Evolutionary conservation across 2,888 invertebrate genomes (phyloP).

Genomic region (Drosophila affinis): DNA sequence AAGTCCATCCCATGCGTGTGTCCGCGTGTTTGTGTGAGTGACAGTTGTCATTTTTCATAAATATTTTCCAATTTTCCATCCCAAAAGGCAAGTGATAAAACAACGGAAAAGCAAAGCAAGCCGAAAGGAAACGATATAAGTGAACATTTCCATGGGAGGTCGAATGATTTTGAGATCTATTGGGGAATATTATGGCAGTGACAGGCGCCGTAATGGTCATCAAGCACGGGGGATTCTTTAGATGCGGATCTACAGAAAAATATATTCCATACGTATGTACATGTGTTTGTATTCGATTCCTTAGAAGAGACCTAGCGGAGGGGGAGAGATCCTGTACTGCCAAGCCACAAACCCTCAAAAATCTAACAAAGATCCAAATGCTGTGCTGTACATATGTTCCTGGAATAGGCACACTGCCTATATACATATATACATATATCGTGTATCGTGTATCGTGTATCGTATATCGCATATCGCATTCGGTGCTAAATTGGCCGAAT

Average conservation of each 20-base stretch:
- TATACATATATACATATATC: no score
- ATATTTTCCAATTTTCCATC: slow-evolving; percentile 52
- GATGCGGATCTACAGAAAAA: not conserved
- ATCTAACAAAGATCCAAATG: no score
- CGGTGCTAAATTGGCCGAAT: not conserved
- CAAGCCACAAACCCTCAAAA: not conserved
- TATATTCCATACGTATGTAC: not conserved
- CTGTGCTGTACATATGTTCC: no score
- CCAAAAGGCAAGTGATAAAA: not conserved
- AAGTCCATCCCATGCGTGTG: slow-evolving; percentile 4
- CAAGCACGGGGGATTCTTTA: not conserved
- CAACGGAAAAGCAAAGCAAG: slow-evolving; percentile 14
- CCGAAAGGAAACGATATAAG: slow-evolving; percentile 16
- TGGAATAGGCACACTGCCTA: no score
- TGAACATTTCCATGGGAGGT: slow-evolving; percentile 13
- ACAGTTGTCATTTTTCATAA: slow-evolving; percentile 73
- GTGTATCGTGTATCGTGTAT: no score
- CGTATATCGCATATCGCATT: not conserved
- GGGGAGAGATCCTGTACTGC: no score
- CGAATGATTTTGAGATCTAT: slow-evolving; percentile 1
- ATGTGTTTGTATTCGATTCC: no score
- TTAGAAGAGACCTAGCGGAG: no score
- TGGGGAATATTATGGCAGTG: slow-evolving; percentile 11
- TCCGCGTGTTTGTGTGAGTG: slow-evolving; percentile 29
- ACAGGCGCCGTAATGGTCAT: slow-evolving; percentile 15